phyloP scores from a whole-genome alignment of 2,888 invertebrate genomes.

The Synergus japonicus region DNA sequence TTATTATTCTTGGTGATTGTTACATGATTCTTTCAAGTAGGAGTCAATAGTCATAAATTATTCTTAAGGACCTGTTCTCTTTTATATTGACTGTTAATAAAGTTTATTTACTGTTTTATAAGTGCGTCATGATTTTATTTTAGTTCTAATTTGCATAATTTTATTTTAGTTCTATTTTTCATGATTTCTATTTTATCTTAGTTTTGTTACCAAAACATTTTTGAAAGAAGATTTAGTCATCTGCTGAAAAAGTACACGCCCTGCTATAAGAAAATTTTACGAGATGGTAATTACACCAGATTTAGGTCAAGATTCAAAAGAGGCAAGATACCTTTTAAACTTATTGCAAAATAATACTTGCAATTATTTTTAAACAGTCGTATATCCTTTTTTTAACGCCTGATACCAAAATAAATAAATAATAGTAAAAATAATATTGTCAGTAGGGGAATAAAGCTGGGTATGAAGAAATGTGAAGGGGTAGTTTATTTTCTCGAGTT shows the following conservation, averaged over 20 bases:
- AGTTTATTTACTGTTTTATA: background rate
- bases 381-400: too few relatives aligned
- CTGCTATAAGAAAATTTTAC: background rate
- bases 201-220: too few relatives aligned
- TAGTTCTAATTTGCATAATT: too few relatives aligned
- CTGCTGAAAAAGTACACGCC: background rate
- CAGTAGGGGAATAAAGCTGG: too few relatives aligned
- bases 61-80: background rate
- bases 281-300: background rate
- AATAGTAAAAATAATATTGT: too few relatives aligned
- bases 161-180: background rate
- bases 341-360: background rate
- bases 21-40: background rate
- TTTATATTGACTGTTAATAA: background rate
- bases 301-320: constrained; percentile 23
- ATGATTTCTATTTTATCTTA: too few relatives aligned
- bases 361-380: too few relatives aligned
- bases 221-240: background rate
- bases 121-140: background rate
- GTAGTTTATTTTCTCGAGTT: background rate
- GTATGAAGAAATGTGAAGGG: background rate
- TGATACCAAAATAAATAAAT: too few relatives aligned
- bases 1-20: background rate
- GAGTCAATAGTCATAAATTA: background rate
- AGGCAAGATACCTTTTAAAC: constrained; percentile 6